Base-by-base conservation (phyloP, 2,888 invertebrate species). In the Tachina grossa region DNA sequence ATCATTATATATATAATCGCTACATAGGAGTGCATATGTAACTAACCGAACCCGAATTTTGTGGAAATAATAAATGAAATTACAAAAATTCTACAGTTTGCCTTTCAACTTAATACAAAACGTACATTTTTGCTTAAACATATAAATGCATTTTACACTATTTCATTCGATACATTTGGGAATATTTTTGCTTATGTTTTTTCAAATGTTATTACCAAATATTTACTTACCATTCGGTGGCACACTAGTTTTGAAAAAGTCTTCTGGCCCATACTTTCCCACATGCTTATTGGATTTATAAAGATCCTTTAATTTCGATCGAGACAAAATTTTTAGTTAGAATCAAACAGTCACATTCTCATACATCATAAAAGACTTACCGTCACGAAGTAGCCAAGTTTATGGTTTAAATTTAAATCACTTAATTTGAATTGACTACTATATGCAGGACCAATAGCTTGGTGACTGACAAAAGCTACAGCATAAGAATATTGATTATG, bases 401-500 rank as follows among this genome's bases (percentile, higher is more conserved):
- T 55, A 84, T 90, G 90, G 6, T 78, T 89, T 14, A 94, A 87
- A 4, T 91, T 91, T n/a, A 94, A 85, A 57, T 92, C 91, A 41
- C 89, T 88, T 1, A 93, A 86, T 9, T 89, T 88, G 51, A 91
- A 88, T 5, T 86, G 88, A 22, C 92, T 87, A 8, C 89, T 74
- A 79, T 90, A 91, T 1, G 93, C 93, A 22, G 91, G 89, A 14
- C 93, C 93, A 88, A 93, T 93, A 3, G 89, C 85, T 2, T 93
- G 91, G 4, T 91, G 91, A 83, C 93, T 94, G 3, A 93, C 91
- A 87, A 93, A 92, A 43, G 93, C 93, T n/a, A 94, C 89, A 3
- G 94, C 94, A 88, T 92, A 93, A 1, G 93, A 95, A 87, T 92
- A 88, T 49, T 93, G 88, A 13, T 90, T 91, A 22, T 76, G 76